Evolutionary conservation across 2,113 vertebrate genomes (phyloP), one percentile per base, ranked within the genome.

Genomic region (Notarius quadriscutis): DNA sequence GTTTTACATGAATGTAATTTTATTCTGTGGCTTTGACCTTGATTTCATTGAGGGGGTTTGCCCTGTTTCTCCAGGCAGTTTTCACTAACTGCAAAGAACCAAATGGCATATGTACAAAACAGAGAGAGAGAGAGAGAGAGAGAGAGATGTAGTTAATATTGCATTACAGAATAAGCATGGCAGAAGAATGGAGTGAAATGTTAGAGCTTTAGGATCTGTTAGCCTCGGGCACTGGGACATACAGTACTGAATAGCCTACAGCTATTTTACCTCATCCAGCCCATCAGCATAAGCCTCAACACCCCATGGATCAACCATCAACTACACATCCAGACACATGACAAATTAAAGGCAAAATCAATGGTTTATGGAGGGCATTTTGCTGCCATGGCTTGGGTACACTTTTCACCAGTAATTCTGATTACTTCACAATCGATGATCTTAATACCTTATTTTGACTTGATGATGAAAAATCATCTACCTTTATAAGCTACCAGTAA

Each of bases 91-190:
- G 55, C 62, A 51, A 63, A 75, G 84, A 78, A 75, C n/a, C 30
- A 67, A 81, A 41, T 62, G 30, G 30, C 34, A 81, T 48, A 62
- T 62, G 58, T 81, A 62, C 30, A 51, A 87, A 22, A 53, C 48
- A 65, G 83, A 84, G 51, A 67, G 81, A 65, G 81, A 81, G 50
- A 48, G 18, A 74, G 79, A 79, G 48, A 81, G 41, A 84, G 67
- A n/a, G 41, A 79, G 71, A 88, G 75, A 82, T 80, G 50, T 27
- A 77, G 84, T 91, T 83, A 91, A 91, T 88, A 88, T 69, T 88
- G 65, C 74, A 79, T 88, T 63, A 88, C 75, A 81, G 87, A 84
- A 84, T 48, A 17, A 87, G 86, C 84, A 82, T 77, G 58, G n/a
- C 41, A 78, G 71, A 81, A 71, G 74, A 79, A 62, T 87, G 79